Base-by-base conservation (phyloP, 2,113 vertebrate species). In the Ptyas mucosa region DNA sequence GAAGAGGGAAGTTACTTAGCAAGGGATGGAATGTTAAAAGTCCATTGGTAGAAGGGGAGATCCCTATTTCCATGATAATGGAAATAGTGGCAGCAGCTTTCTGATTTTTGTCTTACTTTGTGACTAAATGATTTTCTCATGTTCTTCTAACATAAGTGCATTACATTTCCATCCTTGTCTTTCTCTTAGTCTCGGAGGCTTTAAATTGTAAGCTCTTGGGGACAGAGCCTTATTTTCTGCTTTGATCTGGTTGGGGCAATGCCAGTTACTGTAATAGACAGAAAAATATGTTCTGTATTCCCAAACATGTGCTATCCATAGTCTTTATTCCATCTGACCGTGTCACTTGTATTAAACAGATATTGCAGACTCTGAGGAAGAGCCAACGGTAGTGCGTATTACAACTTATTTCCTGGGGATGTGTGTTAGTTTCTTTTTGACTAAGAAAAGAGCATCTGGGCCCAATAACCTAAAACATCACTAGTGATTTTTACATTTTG, bases 351-450 rank as follows among this genome's bases (percentile, higher is more conserved):
- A 61, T 91, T 43, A 53, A 94, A 91, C 0, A 90, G 7, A 52
- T 92, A 93, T 29, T 24, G 69, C 12, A 49, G 89, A 93, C n/a
- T 95, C 95, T 86, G 89, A 23, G 61, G 61, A 92, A 57, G 52
- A 89, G 81, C 1, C 91, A 88, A 93, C 85, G 61, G 92, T 86
- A 18, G 46, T 89, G 5, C 89, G 53, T 54, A 75, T 8, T 49
- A 2, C 55, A 0, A n/a, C 43, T 69, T n/a, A 34, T 43, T 89
- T 5, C 21, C 53, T 87, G 57, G 90, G 12, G 55, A 11, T 39
- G 23, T 89, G 29, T 89, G 24, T 46, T 94, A 93, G 21, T 88
- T 88, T 4, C 21, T 87, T 6, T 52, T 29, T 92, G 11, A 20
- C 93, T 75, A 90, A 90, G 43, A 88, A 43, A 94, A 85, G 14